These are phyloP conservation scores for Elaphurus davidianus DNA, from an alignment of 2,113 vertebrate genomes.

Conservation along the genomic window DNA sequence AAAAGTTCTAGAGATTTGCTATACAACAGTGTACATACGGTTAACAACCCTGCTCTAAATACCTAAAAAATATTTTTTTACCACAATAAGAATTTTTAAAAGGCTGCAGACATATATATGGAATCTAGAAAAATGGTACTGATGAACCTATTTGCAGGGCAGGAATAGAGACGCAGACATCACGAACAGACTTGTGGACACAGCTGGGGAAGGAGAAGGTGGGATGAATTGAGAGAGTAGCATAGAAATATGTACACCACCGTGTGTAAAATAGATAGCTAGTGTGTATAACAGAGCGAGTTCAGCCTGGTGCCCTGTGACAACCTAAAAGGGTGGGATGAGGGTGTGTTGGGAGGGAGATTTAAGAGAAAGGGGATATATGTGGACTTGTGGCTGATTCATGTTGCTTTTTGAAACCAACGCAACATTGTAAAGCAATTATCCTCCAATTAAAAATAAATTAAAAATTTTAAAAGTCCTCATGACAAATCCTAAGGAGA, in stretches of 20 bases:
- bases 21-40: accelerated
- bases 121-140: neutral
- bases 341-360: neutral
- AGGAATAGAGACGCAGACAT: neutral
- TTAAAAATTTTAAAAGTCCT: neutral
- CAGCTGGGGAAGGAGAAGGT: neutral
- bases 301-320: neutral
- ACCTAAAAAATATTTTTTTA: neutral
- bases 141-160: neutral
- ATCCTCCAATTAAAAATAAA: neutral
- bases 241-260: neutral
- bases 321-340: neutral
- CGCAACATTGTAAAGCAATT: neutral
- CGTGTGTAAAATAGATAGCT: neutral
- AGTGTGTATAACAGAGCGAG: neutral
- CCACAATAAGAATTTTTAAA: neutral
- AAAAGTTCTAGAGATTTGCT: neutral
- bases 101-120: neutral
- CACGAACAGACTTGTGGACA: neutral
- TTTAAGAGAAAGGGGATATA: neutral
- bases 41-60: neutral
- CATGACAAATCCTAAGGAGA: neutral
- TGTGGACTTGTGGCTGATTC: neutral
- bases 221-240: neutral
- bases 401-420: neutral